Percentiles rank a stretch among this genome's conserved stretches.
Evolutionary conservation across 2,113 vertebrate genomes (phyloP).

Genomic region (Rhinolophus ferrumequinum): DNA sequence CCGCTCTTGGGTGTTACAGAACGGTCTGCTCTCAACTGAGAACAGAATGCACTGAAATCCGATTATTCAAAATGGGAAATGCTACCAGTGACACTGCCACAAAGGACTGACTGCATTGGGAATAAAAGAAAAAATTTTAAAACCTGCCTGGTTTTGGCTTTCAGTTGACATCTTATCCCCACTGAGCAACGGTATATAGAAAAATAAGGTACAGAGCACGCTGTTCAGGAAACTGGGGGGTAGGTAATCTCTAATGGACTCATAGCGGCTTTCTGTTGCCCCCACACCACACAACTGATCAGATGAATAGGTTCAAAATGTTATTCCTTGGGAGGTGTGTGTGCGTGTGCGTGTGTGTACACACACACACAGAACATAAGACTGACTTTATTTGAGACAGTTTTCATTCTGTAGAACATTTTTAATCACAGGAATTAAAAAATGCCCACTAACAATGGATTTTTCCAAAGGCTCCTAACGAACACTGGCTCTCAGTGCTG

Average conservation of each 20-base stretch:
- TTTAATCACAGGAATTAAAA: conserved; percentile 33
- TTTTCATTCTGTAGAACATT: neutral
- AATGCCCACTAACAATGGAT: conserved; percentile 27
- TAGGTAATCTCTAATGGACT: neutral
- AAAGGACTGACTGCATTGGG: neutral
- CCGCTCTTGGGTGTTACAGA: neutral
- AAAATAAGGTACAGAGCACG: conserved; percentile 10
- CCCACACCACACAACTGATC: neutral
- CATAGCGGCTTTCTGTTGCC: neutral
- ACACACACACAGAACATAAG: neutral
- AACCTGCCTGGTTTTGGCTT: neutral
- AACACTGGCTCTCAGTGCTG: neutral
- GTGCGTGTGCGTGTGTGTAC: too few relatives aligned
- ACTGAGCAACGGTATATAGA: conserved; percentile 2
- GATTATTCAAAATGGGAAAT: conserved; percentile 32
- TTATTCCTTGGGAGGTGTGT: neutral
- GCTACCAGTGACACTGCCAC: neutral
- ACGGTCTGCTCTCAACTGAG: neutral
- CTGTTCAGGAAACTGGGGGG: neutral
- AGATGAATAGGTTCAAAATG: conserved; percentile 14
- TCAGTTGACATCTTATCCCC: neutral
- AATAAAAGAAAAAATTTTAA: neutral
- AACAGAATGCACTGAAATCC: conserved; percentile 20
- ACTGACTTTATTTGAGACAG: neutral
- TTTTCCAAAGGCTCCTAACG: conserved; percentile 43